Conservation (phyloP, 1,140 invertebrate genomes). For the Dreissena polymorpha region DNA sequence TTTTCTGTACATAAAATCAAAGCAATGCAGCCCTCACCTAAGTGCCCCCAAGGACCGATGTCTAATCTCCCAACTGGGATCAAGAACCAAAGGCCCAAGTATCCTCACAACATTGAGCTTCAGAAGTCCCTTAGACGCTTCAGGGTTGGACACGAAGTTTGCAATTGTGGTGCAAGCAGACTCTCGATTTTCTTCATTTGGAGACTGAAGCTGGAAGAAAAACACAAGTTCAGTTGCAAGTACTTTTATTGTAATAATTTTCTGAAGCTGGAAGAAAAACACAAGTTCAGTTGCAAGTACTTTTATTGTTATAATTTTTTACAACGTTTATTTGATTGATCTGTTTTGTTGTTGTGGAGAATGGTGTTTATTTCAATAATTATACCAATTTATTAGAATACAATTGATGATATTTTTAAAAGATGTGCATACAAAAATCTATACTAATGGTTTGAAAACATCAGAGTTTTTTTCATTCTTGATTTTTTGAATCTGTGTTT, state of each 20-base stretch:
- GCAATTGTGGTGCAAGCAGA: slow-evolving; percentile 62
- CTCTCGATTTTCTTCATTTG: slow-evolving; percentile 58
- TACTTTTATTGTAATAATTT: too few species aligned
- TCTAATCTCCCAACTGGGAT: slow-evolving; percentile 57
- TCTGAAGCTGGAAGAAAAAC: slow-evolving; percentile 58
- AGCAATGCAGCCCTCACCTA: slow-evolving; percentile 61
- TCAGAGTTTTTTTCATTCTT: too few species aligned
- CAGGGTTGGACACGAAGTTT: slow-evolving; percentile 57
- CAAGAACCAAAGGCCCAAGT: slow-evolving; percentile 62
- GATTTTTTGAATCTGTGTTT: too few species aligned
- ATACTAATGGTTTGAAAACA: too few species aligned
- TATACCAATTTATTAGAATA: too few species aligned
- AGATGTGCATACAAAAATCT: too few species aligned
- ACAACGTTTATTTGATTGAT: too few species aligned
- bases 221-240: neutral
- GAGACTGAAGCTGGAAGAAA: slow-evolving; percentile 60
- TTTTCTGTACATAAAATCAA: neutral
- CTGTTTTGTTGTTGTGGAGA: too few species aligned
- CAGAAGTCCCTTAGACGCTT: slow-evolving; percentile 49
- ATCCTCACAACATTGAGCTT: slow-evolving; percentile 62
- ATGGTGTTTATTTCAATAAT: too few species aligned
- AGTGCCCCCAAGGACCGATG: slow-evolving; percentile 62
- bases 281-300: neutral
- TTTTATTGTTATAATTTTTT: too few species aligned
- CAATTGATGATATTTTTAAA: too few species aligned